phyloP scores from a whole-genome alignment of 1,140 invertebrate species.

The Achatina immaculata region DNA sequence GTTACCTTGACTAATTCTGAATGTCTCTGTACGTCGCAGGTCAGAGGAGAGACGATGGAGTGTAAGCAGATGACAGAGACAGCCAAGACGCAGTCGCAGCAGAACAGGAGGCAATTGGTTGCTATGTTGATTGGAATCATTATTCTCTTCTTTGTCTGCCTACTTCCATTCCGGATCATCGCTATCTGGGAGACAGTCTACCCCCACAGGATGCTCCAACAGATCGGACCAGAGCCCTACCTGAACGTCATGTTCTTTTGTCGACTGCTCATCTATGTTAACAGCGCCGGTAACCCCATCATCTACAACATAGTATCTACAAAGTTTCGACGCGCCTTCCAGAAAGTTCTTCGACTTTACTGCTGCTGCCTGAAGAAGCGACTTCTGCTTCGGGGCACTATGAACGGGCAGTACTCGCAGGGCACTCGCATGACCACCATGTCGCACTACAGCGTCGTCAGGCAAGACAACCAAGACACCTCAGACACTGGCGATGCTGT shows the following conservation, averaged over 20 bases:
- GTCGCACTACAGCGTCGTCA: slow-evolving; percentile 45
- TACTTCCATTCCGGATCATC: slow-evolving; percentile 87
- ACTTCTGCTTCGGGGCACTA: background rate
- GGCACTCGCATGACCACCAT: slow-evolving; percentile 39
- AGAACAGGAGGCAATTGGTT: slow-evolving; percentile 75
- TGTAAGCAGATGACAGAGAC: slow-evolving; percentile 46
- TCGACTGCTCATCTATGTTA: slow-evolving; percentile 62
- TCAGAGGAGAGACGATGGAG: slow-evolving; percentile 43
- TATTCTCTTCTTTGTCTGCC: slow-evolving; percentile 88
- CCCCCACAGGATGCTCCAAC: background rate
- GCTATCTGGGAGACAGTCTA: slow-evolving; percentile 74
- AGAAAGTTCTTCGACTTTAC: slow-evolving; percentile 38
- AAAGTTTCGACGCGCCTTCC: slow-evolving; percentile 57
- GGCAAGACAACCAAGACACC: slow-evolving; percentile 16
- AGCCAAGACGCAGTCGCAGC: slow-evolving; percentile 32
- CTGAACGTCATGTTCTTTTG: slow-evolving; percentile 90
- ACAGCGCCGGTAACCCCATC: slow-evolving; percentile 66
- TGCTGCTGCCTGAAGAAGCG: slow-evolving; percentile 17
- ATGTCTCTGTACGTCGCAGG: slow-evolving; percentile 34
- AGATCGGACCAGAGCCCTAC: slow-evolving; percentile 82
- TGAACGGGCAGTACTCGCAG: slow-evolving; percentile 19
- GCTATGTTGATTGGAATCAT: slow-evolving; percentile 91
- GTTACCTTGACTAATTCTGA: too few relatives aligned
- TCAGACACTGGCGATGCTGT: slow-evolving; percentile 13
- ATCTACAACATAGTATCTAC: slow-evolving; percentile 61